Percentiles rank a stretch among this genome's conserved stretches.
These are phyloP conservation scores for Phyllostomus hastatus DNA, from an alignment of 2,113 vertebrate species.

Conservation along the genomic window DNA sequence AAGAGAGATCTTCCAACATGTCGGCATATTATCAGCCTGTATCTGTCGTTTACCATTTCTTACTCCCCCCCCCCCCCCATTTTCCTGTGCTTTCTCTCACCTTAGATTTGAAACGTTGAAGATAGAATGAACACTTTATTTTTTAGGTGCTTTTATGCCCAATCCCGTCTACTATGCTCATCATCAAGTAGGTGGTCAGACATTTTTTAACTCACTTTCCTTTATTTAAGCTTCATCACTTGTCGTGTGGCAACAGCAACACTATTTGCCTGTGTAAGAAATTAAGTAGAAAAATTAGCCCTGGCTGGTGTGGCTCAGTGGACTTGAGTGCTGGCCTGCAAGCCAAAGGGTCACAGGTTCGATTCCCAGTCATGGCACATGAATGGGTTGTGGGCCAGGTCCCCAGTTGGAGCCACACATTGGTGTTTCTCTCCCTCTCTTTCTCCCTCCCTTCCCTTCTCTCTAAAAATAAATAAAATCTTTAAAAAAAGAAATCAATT, in stretches of 20 bases:
- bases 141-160: background rate
- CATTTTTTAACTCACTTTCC: background rate
- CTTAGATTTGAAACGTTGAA: background rate
- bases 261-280: background rate
- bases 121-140: background rate
- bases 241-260: background rate
- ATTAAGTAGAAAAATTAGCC: slow-evolving; percentile 41
- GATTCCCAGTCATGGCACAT: no score
- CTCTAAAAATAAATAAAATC: no score
- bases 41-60: background rate
- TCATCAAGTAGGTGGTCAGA: background rate
- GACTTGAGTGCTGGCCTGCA: no score
- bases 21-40: background rate
- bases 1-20: background rate
- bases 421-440: no score
- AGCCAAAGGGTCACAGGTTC: no score
- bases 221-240: background rate
- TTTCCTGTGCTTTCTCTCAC: background rate
- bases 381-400: no score
- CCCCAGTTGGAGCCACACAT: no score
- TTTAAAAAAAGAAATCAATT: background rate
- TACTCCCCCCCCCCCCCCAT: background rate
- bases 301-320: no score
- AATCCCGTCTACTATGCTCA: background rate
- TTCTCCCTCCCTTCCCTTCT: no score